These are phyloP conservation scores for Danaus plexippus DNA, from an alignment of 1,140 invertebrate species.

Conservation along the genomic window DNA sequence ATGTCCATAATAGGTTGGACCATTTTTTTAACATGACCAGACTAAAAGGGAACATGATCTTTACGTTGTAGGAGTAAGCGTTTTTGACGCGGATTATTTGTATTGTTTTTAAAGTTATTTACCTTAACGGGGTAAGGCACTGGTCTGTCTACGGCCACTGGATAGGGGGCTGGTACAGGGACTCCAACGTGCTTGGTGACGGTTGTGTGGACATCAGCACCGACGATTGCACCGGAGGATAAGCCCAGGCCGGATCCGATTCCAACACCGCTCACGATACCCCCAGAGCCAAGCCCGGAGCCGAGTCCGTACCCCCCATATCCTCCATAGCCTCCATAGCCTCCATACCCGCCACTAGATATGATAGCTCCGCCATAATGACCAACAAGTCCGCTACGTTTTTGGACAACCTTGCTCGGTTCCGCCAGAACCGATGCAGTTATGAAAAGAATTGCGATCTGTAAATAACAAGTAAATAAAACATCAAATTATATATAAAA, in stretches of 20 bases:
- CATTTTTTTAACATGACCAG: too few species aligned
- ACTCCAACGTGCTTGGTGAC: conserved; percentile 66
- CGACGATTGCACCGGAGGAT: conserved; percentile 38
- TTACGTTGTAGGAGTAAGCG: too few species aligned
- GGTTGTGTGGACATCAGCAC: conserved; percentile 63
- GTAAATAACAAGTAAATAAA: conserved; percentile 19
- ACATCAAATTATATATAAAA: too few species aligned
- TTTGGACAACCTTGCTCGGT: conserved; percentile 59
- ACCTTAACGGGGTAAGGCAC: conserved; percentile 58
- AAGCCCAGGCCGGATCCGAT: conserved; percentile 6
- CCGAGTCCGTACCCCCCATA: conserved; percentile 15
- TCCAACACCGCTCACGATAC: conserved; percentile 16
- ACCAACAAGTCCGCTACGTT: conserved; percentile 58
- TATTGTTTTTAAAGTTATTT: conserved; percentile 13
- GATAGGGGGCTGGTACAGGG: conserved; percentile 61
- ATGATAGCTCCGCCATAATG: conserved; percentile 39
- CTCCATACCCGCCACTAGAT: conserved; percentile 18
- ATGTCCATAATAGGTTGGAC: too few species aligned
- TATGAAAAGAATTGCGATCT: conserved; percentile 47
- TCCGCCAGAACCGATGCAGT: conserved; percentile 53
- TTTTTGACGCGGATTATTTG: too few species aligned
- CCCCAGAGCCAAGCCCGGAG: conserved; percentile 15
- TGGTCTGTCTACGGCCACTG: conserved; percentile 60
- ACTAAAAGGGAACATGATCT: too few species aligned
- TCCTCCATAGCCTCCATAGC: conserved; percentile 14